These are phyloP conservation scores for Natrix natrix DNA, from an alignment of 2,797 vertebrate species.

Conservation along the genomic window DNA sequence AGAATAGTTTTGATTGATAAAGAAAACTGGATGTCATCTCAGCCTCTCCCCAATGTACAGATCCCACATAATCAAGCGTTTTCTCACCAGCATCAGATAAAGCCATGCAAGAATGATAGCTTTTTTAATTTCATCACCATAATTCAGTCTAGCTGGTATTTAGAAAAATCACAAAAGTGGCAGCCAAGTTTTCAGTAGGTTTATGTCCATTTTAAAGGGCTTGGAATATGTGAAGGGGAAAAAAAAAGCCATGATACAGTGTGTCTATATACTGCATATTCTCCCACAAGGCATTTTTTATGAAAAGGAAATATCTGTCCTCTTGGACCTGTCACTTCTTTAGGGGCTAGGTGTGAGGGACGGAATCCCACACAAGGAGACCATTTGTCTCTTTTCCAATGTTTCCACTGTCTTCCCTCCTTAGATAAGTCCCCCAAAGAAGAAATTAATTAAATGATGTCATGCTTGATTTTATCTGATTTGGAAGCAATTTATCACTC, in stretches of 20 bases:
- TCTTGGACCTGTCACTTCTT: neutral
- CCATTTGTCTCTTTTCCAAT: conserved; percentile 46
- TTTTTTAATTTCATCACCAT: neutral
- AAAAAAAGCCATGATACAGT: neutral
- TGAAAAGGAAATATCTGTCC: neutral
- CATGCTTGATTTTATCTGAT: conserved; percentile 87
- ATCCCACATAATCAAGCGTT: neutral
- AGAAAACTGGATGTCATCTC: neutral
- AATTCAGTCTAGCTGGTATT: neutral
- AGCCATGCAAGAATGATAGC: neutral
- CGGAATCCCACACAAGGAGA: conserved; percentile 20
- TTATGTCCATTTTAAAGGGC: neutral
- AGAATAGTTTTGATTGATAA: neutral
- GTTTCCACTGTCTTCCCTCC: conserved; percentile 39
- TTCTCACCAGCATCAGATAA: neutral
- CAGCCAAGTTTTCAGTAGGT: neutral
- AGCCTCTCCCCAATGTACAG: neutral
- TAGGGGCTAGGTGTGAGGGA: neutral
- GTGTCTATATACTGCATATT: neutral
- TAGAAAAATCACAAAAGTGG: neutral
- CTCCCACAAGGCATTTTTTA: neutral
- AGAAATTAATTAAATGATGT: conserved; percentile 89
- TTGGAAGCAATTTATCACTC: conserved; percentile 86
- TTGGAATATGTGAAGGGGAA: neutral
- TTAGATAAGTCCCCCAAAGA: conserved; percentile 50